phyloP scores from a whole-genome alignment of 2,797 vertebrate species.

The Urosaurus nigricauda region DNA sequence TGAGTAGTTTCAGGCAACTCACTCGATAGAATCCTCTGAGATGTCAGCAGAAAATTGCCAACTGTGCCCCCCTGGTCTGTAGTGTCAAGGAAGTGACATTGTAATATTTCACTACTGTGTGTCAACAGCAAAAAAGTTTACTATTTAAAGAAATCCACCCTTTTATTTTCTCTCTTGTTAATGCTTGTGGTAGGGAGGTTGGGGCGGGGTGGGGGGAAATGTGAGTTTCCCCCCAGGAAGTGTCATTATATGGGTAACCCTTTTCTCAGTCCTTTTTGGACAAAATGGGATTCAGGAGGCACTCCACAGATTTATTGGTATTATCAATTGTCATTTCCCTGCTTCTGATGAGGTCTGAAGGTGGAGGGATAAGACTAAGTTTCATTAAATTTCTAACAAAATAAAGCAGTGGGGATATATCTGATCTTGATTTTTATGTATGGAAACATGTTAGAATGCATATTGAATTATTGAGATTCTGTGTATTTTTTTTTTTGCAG shows the following conservation, averaged over 20 bases:
- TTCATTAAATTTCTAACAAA: slow-evolving; percentile 15
- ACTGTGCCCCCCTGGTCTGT: not conserved
- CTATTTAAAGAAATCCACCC: slow-evolving; percentile 11
- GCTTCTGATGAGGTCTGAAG: too few relatives aligned
- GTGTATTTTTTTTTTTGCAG: slow-evolving; percentile 26
- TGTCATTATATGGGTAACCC: not conserved
- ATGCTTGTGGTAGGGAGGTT: not conserved
- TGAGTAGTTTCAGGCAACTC: slow-evolving; percentile 32
- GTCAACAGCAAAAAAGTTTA: slow-evolving; percentile 35
- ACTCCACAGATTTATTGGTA: not conserved
- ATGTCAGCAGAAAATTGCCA: slow-evolving; percentile 32
- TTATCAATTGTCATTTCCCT: not conserved
- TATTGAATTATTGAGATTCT: slow-evolving; percentile 34
- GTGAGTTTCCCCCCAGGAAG: not conserved
- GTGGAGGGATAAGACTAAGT: not conserved
- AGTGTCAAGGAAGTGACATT: not conserved
- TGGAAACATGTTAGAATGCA: slow-evolving; percentile 28
- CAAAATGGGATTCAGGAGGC: slow-evolving; percentile 40
- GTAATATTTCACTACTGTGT: slow-evolving; percentile 30
- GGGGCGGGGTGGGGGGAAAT: not conserved
- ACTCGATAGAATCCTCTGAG: slow-evolving; percentile 40
- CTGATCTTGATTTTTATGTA: slow-evolving; percentile 24
- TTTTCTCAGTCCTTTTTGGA: not conserved
- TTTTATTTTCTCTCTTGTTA: slow-evolving; percentile 38
- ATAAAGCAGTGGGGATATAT: slow-evolving; percentile 5